Conservation (phyloP, 2,888 invertebrate species). For the Tenthredo scrophulariae region DNA sequence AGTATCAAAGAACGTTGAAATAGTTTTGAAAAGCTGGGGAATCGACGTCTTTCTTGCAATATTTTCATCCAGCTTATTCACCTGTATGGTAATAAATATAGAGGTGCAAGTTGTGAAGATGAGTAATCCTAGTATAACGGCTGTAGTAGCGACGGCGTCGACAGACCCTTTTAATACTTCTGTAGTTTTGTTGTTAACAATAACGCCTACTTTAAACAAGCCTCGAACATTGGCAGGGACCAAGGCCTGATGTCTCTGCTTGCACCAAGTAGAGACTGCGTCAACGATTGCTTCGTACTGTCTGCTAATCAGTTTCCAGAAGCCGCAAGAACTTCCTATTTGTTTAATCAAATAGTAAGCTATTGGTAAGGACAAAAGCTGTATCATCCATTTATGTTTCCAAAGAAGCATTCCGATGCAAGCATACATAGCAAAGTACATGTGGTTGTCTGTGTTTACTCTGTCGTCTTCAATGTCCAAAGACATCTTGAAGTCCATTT, state of each 20-base stretch:
- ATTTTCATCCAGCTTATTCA: constrained; percentile 70
- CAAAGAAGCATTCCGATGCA: constrained; percentile 92
- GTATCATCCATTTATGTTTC: constrained; percentile 91
- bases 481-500: constrained; percentile 70
- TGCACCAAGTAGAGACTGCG: constrained; percentile 82
- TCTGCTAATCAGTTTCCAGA: constrained; percentile 76
- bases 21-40: neutral
- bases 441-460: constrained; percentile 79
- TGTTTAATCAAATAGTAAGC: constrained; percentile 84
- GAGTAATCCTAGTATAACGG: constrained; percentile 92
- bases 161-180: constrained; percentile 87
- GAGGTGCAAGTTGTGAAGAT: constrained; percentile 88
- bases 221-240: constrained; percentile 90
- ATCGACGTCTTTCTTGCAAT: constrained; percentile 2
- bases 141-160: constrained; percentile 91
- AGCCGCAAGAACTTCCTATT: constrained; percentile 76
- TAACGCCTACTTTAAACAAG: constrained; percentile 85
- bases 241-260: constrained; percentile 84
- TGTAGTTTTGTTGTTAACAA: constrained; percentile 83
- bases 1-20: neutral
- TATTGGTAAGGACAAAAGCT: constrained; percentile 88
- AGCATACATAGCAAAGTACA: constrained; percentile 89
- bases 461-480: constrained; percentile 69
- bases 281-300: constrained; percentile 76
- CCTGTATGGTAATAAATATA: constrained; percentile 91